Evolutionary conservation across 2,888 invertebrate species (phyloP).

Genomic region (Heliconius charithonia): DNA sequence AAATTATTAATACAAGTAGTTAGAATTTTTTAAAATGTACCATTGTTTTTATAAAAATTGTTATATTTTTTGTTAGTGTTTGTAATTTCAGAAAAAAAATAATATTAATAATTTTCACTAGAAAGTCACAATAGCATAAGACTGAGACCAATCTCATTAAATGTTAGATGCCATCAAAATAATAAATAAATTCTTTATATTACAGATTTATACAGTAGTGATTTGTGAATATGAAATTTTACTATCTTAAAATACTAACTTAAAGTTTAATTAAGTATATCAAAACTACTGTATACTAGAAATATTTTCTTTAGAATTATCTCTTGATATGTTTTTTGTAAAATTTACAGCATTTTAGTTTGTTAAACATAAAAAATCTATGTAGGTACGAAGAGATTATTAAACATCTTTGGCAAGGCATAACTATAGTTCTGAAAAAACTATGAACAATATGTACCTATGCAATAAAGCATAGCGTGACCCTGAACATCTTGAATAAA

Average conservation of each 20-base stretch:
- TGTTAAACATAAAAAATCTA: not conserved
- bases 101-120: conserved; percentile 38
- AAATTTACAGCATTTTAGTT: conserved; percentile 8
- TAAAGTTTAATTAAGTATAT: conserved; percentile 17
- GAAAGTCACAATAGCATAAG: conserved; percentile 61
- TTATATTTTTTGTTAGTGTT: conserved; percentile 41
- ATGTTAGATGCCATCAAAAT: conserved; percentile 36
- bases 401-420: not conserved
- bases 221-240: conserved; percentile 19
- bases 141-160: conserved; percentile 74
- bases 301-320: conserved; percentile 9
- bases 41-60: conserved; percentile 42
- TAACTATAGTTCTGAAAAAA: conserved; percentile 2
- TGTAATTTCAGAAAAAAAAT: conserved; percentile 33
- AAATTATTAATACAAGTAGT: conserved; percentile 34
- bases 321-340: conserved; percentile 13
- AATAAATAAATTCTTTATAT: conserved; percentile 34
- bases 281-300: conserved; percentile 12
- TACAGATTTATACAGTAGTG: conserved; percentile 29
- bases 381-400: conserved; percentile 1
- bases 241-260: conserved; percentile 12
- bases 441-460: not conserved
- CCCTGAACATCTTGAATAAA: not conserved
- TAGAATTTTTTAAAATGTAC: conserved; percentile 42
- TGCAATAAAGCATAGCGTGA: not conserved